Evolutionary conservation across 1,140 invertebrate species (phyloP).

Genomic region (Lordiphosa collinella): DNA sequence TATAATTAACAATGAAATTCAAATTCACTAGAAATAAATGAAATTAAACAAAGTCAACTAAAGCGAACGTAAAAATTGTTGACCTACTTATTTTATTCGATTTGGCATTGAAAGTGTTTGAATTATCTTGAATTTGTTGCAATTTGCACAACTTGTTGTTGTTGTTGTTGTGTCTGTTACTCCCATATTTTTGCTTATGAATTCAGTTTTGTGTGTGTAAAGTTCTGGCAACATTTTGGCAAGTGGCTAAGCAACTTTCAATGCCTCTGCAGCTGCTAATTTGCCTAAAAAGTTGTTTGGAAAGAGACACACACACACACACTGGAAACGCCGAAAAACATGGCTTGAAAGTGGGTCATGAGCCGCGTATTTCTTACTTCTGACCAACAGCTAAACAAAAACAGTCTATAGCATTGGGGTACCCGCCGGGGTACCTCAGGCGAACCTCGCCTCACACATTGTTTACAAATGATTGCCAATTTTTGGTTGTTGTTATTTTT

Average conservation of each 20-base stretch:
- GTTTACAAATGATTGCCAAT: slow-evolving; percentile 74
- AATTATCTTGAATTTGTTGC: slow-evolving; percentile 38
- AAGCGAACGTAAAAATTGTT: slow-evolving; percentile 31
- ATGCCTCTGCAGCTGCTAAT: slow-evolving; percentile 68
- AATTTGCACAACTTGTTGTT: slow-evolving; percentile 39
- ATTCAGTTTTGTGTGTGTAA: slow-evolving; percentile 13
- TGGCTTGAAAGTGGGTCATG: slow-evolving; percentile 66
- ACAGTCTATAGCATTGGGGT: slow-evolving; percentile 48
- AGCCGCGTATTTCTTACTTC: slow-evolving; percentile 66
- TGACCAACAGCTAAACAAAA: slow-evolving; percentile 43
- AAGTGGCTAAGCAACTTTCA: slow-evolving; percentile 75
- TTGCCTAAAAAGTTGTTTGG: slow-evolving; percentile 67
- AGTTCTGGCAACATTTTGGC: slow-evolving; percentile 49
- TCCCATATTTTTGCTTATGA: slow-evolving; percentile 25
- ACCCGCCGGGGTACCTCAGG: slow-evolving; percentile 4
- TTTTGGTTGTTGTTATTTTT: slow-evolving; percentile 41
- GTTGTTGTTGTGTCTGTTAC: slow-evolving; percentile 17
- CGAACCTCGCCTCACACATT: slow-evolving; percentile 48
- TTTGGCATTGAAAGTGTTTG: slow-evolving; percentile 55
- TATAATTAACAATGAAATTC: slow-evolving; percentile 21
- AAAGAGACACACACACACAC: slow-evolving; percentile 44
- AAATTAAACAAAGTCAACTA: slow-evolving; percentile 12
- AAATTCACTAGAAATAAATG: slow-evolving; percentile 18
- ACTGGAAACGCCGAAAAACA: slow-evolving; percentile 44
- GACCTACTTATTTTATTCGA: slow-evolving; percentile 31